Base-by-base conservation (phyloP, 2,888 invertebrate genomes). In the Microctonus hyperodae region DNA sequence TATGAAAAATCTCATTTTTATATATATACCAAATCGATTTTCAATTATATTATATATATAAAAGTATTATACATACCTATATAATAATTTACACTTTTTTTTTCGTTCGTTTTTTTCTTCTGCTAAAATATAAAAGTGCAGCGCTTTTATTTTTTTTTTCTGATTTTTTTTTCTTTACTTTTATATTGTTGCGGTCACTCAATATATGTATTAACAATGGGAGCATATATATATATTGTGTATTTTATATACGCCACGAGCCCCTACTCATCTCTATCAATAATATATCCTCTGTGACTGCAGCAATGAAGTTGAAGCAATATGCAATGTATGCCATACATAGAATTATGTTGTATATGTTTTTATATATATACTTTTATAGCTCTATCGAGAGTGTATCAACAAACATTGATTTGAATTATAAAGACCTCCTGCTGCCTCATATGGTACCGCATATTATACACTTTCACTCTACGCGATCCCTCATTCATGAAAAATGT, bases 391-490 rank as follows among this genome's bases (percentile, higher is more conserved):
- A 53, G 6, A 53, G 78, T 79, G 78, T 80, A 81, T 81, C 79
- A 76, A 64, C 80, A 81, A 83, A 81, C 81, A 82, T 81, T 78
- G 81, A 81, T 82, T 82, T 82, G 79, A 82, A 83, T 83, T 75
- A 82, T 81, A 83, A 83, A 80, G 78, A 76, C 76, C 81, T 76
- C 80, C 80, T 79, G 80, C 78, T 75, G 79, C 77, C 78, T 75
- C 70, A 76, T 74, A 78, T 79, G 78, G 80, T 81, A 74, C 25
- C 53, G 70, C n/a, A n/a, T 76, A 76, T 81, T 80, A 82, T 71
- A 74, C 73, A 74, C 72, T 69, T 51, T 70, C 68, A 68, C 69
- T 68, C 69, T 68, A 61, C n/a, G n/a, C n/a, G 70, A 67, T 59
- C 16, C 25, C 51, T 68, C 67, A 61, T 37, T 37, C n/a, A 37